Evolutionary conservation across 2,113 vertebrate species (phyloP), one percentile per base, ranked within the genome.

Genomic region (Dinomys branickii): DNA sequence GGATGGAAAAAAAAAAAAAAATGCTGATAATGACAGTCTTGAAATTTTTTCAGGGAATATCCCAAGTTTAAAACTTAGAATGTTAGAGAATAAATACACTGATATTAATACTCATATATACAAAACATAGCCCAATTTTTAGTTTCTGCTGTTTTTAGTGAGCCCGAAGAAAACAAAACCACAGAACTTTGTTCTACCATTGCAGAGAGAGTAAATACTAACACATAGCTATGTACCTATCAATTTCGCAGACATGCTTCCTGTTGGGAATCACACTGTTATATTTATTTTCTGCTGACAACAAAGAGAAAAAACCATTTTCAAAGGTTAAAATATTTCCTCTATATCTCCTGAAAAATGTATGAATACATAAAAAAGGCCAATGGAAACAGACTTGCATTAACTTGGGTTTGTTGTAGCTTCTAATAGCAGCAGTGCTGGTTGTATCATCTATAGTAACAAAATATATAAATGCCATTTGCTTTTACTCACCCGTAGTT

Each of bases 401-500:
- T 26, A 63, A 77, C 13, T 47, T 30, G 14, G 52, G 6, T 85
- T 54, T 81, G 24, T 26, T 14, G 44, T 82, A 65, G 65, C 19
- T 54, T 44, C 5, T 65, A 86, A 67, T 0, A 82, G 56, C 0
- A 82, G 56, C 0, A 95, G 12, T 35, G 69, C 30, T 26, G 78
- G 20, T 16, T 50, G 5, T 52, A 30, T 7, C 20, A 69, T 38
- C 30, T 69, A 59, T 0, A 85, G 22, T 33, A 92, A 90, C 35
- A 92, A 96, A 61, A 69, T 6, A 82, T 47, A 75, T 58, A 75
- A 35, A 93, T 75, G 19, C 54, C 3, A 81, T 86, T 73, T 90
- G 81, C 90, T 44, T 93, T 95, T 97, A 97, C 99, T 98, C 98
- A 99, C 99, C 99, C 98, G 99, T 99, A 98, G 99, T 99, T 99